A percentile compares a stretch with the other conserved stretches of the same genome.
These are phyloP conservation scores for Ahaetulla prasina DNA, from an alignment of 2,113 vertebrate species.

Conservation along the genomic window DNA sequence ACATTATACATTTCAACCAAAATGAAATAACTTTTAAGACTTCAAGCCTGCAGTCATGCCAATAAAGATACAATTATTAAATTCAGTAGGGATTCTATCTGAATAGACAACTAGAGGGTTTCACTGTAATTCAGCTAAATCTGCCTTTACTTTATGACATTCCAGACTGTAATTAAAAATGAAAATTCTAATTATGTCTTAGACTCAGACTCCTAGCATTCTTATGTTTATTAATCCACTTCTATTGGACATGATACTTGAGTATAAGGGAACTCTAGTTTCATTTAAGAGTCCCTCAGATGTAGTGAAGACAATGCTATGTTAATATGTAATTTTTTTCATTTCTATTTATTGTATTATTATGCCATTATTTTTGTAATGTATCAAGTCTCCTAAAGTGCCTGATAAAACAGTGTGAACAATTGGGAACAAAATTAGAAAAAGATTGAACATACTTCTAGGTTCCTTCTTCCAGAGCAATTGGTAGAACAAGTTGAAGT, in stretches of 20 bases:
- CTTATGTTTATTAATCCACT: neutral
- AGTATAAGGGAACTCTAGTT: neutral
- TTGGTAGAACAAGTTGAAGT: neutral
- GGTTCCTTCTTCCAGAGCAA: neutral
- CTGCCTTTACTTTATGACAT: neutral
- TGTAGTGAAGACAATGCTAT: neutral
- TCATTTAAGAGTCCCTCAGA: neutral
- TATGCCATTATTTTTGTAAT: neutral
- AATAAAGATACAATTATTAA: neutral
- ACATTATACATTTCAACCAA: neutral
- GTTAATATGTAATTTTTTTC: neutral
- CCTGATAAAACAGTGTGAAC: neutral
- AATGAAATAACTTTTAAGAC: neutral
- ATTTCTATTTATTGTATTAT: neutral
- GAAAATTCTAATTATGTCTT: neutral
- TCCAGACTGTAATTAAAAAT: neutral
- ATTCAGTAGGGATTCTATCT: neutral
- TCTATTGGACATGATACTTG: neutral
- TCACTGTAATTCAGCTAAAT: neutral
- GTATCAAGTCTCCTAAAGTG: neutral
- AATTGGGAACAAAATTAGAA: neutral
- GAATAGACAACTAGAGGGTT: neutral
- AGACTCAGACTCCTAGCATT: neutral
- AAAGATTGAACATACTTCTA: neutral
- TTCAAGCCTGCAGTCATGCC: neutral